These are phyloP conservation scores for Hydrolagus colliei DNA, from an alignment of 2,797 vertebrate genomes.

Conservation along the genomic window DNA sequence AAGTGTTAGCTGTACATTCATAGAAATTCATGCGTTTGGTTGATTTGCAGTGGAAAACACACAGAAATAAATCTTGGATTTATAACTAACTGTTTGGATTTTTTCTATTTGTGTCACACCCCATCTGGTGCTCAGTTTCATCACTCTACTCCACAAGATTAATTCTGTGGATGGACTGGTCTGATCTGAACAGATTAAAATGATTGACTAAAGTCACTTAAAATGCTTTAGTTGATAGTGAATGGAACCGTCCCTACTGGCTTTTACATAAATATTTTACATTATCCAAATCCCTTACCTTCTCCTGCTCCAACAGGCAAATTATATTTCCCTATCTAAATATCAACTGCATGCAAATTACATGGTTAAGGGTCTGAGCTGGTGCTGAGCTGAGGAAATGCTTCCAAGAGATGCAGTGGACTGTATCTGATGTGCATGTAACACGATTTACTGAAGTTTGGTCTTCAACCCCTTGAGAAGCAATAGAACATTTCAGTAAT, in stretches of 20 bases:
- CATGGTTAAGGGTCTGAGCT: neutral
- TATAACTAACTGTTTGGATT: no score
- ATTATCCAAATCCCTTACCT: neutral
- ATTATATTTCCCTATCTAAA: neutral
- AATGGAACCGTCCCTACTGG: no score
- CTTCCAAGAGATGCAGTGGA: no score
- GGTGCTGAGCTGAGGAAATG: neutral
- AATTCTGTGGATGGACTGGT: neutral
- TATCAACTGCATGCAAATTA: neutral
- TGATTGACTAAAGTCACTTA: neutral
- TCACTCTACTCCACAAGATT: neutral
- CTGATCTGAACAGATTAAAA: neutral
- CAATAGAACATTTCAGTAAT: neutral
- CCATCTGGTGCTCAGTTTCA: neutral
- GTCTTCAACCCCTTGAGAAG: neutral
- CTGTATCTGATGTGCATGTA: neutral
- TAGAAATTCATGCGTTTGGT: neutral
- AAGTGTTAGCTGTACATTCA: neutral
- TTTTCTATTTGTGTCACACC: neutral
- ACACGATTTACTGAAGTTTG: neutral
- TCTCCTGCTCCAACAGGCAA: neutral
- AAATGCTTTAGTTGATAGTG: neutral
- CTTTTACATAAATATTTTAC: neutral
- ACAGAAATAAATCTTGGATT: slow-evolving; percentile 11
- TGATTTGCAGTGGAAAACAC: neutral